A percentile compares a stretch with the other conserved stretches of the same genome.
Evolutionary conservation across 2,888 invertebrate species (phyloP).

Genomic region (Acanthoscelides obtectus): DNA sequence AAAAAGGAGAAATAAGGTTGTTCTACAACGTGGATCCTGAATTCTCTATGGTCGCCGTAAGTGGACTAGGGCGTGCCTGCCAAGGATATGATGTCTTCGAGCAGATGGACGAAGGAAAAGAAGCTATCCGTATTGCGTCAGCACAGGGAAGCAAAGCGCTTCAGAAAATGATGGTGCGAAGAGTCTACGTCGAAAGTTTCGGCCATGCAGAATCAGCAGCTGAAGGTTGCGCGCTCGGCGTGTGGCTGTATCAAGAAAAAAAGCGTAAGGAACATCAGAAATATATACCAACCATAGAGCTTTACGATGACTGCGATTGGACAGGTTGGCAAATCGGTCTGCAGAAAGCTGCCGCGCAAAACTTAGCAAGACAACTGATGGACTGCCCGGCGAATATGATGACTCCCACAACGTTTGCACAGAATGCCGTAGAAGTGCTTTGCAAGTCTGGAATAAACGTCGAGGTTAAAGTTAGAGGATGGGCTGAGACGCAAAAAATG

Average conservation of each 20-base stretch:
- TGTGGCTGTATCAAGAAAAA: slow-evolving; percentile 69
- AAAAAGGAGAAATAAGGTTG: slow-evolving; percentile 54
- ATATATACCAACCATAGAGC: slow-evolving; percentile 47
- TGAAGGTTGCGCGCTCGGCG: slow-evolving; percentile 66
- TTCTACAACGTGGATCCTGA: slow-evolving; percentile 61
- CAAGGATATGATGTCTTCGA: slow-evolving; percentile 64
- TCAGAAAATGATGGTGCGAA: slow-evolving; percentile 51
- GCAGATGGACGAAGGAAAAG: slow-evolving; percentile 68
- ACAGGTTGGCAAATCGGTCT: slow-evolving; percentile 70
- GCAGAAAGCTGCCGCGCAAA: slow-evolving; percentile 73
- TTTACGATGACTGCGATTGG: slow-evolving; percentile 61
- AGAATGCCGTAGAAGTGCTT: slow-evolving; percentile 53
- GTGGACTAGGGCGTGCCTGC: slow-evolving; percentile 68
- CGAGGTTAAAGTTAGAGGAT: slow-evolving; percentile 62
- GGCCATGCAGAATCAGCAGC: slow-evolving; percentile 75
- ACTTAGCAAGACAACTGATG: slow-evolving; percentile 69
- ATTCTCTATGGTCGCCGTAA: slow-evolving; percentile 65
- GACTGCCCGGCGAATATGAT: slow-evolving; percentile 77
- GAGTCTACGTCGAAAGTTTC: slow-evolving; percentile 69
- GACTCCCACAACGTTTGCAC: slow-evolving; percentile 74
- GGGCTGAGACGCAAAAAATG: slow-evolving; percentile 78
- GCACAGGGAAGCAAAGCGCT: slow-evolving; percentile 46
- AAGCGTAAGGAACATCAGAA: slow-evolving; percentile 40
- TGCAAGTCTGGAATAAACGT: slow-evolving; percentile 57
- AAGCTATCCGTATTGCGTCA: slow-evolving; percentile 62